phyloP scores from a whole-genome alignment of 2,888 invertebrate genomes.

The Netelia inedita region DNA sequence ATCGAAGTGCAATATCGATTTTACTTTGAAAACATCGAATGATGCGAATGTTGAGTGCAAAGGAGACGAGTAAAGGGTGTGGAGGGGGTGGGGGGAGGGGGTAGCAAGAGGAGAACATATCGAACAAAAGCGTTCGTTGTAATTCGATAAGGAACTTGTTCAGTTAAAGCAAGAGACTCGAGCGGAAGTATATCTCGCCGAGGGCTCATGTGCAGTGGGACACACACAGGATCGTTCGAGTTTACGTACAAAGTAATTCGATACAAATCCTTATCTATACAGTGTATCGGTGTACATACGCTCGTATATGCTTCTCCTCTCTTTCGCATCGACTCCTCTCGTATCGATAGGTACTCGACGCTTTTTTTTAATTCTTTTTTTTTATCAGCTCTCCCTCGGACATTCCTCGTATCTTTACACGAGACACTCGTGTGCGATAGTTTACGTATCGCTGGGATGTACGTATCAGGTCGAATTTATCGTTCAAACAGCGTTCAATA shows the following conservation, averaged over 20 bases:
- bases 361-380: slow-evolving; percentile 7
- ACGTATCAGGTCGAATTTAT: not conserved
- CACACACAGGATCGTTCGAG: slow-evolving; percentile 33
- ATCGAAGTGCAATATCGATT: not conserved
- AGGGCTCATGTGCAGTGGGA: slow-evolving; percentile 29
- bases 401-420: slow-evolving; percentile 30
- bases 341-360: not conserved
- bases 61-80: not conserved
- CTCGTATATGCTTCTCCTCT: not conserved
- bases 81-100: too few species aligned
- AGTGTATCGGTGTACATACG: not conserved
- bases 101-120: not conserved
- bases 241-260: slow-evolving; percentile 60
- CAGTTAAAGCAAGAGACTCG: not conserved
- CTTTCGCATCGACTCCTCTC: slow-evolving; percentile 10
- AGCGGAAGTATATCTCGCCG: not conserved
- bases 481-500: slow-evolving; percentile 7
- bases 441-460: not conserved
- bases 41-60: not conserved
- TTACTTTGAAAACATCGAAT: not conserved
- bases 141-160: slow-evolving; percentile 53
- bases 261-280: slow-evolving; percentile 51
- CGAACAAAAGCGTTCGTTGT: slow-evolving; percentile 37
- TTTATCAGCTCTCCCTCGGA: not conserved
- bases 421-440: not conserved